Conservation (phyloP, 2,797 vertebrate species). For the Coccyzus lansbergi region DNA sequence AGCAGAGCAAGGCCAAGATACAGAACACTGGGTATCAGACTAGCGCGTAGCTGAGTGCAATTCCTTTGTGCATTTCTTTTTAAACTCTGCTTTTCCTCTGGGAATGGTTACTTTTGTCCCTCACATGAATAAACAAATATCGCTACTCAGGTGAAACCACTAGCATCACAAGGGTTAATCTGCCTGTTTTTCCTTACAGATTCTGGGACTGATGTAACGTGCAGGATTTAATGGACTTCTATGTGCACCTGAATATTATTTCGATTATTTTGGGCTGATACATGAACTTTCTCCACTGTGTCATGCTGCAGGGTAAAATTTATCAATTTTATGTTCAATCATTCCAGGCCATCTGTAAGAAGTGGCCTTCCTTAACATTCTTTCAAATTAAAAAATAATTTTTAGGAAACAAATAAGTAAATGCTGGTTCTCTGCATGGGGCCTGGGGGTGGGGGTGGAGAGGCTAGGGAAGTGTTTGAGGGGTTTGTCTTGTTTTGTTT, state of each 20-base stretch:
- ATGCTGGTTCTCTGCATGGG: not conserved
- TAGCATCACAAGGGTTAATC: not conserved
- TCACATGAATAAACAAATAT: not conserved
- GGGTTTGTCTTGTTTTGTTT: not conserved
- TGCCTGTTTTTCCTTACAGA: not conserved
- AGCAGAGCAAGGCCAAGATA: constrained; percentile 18
- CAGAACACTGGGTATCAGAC: not conserved
- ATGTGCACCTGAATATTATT: not conserved
- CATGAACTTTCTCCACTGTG: not conserved
- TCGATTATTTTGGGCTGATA: not conserved
- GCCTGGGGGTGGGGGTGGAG: too few relatives aligned
- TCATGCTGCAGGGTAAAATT: not conserved
- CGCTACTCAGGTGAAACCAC: not conserved
- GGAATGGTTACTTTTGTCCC: not conserved
- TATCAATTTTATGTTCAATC: not conserved
- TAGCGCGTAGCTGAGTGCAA: not conserved
- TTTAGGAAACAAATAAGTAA: not conserved
- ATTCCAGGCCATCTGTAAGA: not conserved
- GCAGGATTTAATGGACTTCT: not conserved
- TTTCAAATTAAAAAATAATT: not conserved
- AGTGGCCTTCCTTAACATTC: not conserved
- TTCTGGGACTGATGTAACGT: not conserved
- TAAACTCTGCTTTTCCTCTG: not conserved
- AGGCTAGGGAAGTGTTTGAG: too few relatives aligned
- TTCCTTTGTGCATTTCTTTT: not conserved